These are phyloP conservation scores for Tortrix viridana DNA, from an alignment of 2,888 invertebrate species.

Conservation along the genomic window DNA sequence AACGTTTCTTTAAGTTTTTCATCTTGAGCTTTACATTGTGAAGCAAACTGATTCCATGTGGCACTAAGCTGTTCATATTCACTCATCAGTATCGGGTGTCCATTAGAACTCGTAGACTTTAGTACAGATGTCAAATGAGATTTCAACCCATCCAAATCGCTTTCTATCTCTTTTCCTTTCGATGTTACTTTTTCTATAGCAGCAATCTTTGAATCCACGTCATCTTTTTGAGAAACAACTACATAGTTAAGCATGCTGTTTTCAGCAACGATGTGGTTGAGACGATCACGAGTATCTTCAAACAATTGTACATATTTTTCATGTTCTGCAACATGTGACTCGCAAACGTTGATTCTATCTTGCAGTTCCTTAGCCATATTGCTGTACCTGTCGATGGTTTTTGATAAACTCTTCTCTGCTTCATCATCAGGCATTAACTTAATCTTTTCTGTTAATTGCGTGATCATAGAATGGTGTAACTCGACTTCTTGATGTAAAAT, in stretches of 20 bases:
- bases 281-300: conserved; percentile 93
- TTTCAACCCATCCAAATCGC: conserved; percentile 88
- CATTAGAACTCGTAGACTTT: conserved; percentile 89
- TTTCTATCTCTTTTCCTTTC: conserved; percentile 89
- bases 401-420: conserved; percentile 88
- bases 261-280: conserved; percentile 91
- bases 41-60: conserved; percentile 90
- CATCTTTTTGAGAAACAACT: conserved; percentile 90
- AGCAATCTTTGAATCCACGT: conserved; percentile 89
- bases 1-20: conserved; percentile 90
- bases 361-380: conserved; percentile 87
- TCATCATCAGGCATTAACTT: conserved; percentile 91
- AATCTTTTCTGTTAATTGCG: conserved; percentile 93
- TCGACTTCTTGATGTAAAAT: conserved; percentile 93
- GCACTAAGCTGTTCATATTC: conserved; percentile 89
- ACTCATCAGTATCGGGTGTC: conserved; percentile 89
- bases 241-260: conserved; percentile 91
- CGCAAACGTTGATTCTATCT: conserved; percentile 86
- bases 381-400: conserved; percentile 89
- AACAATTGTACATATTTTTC: conserved; percentile 92
- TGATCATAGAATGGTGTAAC: conserved; percentile 92
- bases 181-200: conserved; percentile 90
- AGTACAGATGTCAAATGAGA: conserved; percentile 89
- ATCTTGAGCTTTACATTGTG: conserved; percentile 88
- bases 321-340: conserved; percentile 90